Base-by-base conservation (phyloP, 1,140 invertebrate species). In the Monochamus saltuarius region DNA sequence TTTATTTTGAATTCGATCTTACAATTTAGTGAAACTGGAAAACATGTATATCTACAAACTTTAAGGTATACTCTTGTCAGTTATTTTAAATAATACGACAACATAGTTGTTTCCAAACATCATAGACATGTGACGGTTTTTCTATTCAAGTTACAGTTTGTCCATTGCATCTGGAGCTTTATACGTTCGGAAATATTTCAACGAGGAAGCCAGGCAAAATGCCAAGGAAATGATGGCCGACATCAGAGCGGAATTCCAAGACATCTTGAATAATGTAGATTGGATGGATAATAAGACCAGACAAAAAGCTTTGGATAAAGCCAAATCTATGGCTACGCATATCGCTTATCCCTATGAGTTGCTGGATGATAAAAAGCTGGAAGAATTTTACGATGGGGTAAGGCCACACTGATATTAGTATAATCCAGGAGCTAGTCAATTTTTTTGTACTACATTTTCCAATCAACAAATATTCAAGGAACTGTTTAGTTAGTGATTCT, bases 201-300 rank as follows among this genome's bases (percentile, higher is more conserved):
- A 82, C 56, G 79, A 81, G 62, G 77, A 77, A 17, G 77, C 81
- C 1, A 78, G 80, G 61, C 75, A 77, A 39, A 80, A 77, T 52
- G 86, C 86, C 2, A 70, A 84, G 49, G 82, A 84, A 58, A 88
- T 90, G 86, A 86, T 89, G 1, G 64, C 74, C 45, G 85, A 83
- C 67, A 85, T 92, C 16, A 76, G 84, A 38, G 69, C 79, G 11
- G 83, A 88, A 49, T 81, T 84, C 42, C 64, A 78, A 9, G 71
- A 78, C 42, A 79, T 88, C 1, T 69, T 92, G 0, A 75, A 83
- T 37, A 79, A 83, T 59, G 82, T 85, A 8, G 81, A 86, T 39
- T 91, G 89, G 89, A 85, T 91, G 81, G 88, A 90, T 64, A 74
- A 80, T 6, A 77, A 81, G 22, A 90, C 89, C 1, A 80, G 79